Evolutionary conservation across 2,113 vertebrate species (phyloP), one percentile per base, ranked within the genome.

Genomic region (Pachypanchax playfairii): DNA sequence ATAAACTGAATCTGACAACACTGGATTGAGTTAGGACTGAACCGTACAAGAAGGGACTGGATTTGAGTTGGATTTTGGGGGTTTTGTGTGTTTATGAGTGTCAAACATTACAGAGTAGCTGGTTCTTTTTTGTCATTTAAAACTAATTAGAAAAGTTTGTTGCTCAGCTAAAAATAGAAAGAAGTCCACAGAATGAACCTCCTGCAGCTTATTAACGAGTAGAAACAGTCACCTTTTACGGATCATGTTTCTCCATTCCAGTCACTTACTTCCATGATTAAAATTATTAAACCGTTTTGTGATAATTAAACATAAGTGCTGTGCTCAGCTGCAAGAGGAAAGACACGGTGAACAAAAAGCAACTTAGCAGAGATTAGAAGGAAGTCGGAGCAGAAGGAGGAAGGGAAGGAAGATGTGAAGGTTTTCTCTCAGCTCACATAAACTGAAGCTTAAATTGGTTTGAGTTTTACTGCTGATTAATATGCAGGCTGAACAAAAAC

Each of bases 311-410:
- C 39, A 29, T 13, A 42, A 24, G 13, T 15, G 3, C 9, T 25
- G 80, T 84, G 73, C 75, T 80, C 18, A 67, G 82, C 67, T 41
- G 38, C 44, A 28, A 49, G 57, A 70, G 60, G 67, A 6, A 20
- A 43, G 25, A 55, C 80, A 67, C 79, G 67, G 28, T 69, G 80
- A 79, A 64, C 10, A n/a, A 41, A 66, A 57, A 72, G 64, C 36
- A 24, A 55, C 25, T 63, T 33, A 18, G 20, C 38, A 52, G 39
- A 42, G 53, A 22, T 31, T 39, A 18, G 49, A 47, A 51, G 18
- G 43, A 71, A 67, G 58, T 43, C 20, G 18, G 33, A 69, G 28
- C 46, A 22, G 47, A 15, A 54, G 53, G 42, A 50, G 25, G 4
- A 50, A 26, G 25, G 65, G 28, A 25, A 46, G 25, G 22, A 54